Conservation (phyloP, 2,113 vertebrate species). For the Patagioenas fasciata region DNA sequence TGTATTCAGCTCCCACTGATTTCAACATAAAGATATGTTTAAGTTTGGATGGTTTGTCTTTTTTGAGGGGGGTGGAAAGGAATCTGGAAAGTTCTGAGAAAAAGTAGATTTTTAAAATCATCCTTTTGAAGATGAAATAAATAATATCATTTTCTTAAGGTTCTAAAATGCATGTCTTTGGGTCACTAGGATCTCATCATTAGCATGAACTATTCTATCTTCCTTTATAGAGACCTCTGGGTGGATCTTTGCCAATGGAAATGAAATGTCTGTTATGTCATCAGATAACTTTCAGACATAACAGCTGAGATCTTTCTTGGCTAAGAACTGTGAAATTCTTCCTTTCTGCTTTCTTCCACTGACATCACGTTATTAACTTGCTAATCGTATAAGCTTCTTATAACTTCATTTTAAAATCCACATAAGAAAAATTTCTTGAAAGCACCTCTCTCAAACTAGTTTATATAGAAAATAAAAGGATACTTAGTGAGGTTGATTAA, state of each 20-base stretch:
- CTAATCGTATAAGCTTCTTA: neutral
- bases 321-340: neutral
- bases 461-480: neutral
- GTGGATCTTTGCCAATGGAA: neutral
- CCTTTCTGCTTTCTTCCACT: neutral
- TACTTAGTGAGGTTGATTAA: neutral
- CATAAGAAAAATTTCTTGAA: neutral
- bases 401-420: neutral
- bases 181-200: neutral
- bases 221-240: neutral
- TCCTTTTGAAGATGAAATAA: neutral
- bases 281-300: neutral
- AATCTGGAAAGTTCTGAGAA: neutral
- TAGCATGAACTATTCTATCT: neutral
- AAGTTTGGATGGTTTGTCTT: neutral
- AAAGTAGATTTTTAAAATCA: rapidly evolving
- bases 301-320: neutral
- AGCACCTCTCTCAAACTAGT: neutral
- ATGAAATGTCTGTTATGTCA: neutral
- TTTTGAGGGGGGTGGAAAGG: rapidly evolving
- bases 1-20: rapidly evolving
- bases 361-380: neutral
- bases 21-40: neutral
- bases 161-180: neutral
- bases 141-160: neutral